Evolutionary conservation across 2,113 vertebrate species (phyloP), one percentile per base, ranked within the genome.

Genomic region (Myrmecobius fasciatus): DNA sequence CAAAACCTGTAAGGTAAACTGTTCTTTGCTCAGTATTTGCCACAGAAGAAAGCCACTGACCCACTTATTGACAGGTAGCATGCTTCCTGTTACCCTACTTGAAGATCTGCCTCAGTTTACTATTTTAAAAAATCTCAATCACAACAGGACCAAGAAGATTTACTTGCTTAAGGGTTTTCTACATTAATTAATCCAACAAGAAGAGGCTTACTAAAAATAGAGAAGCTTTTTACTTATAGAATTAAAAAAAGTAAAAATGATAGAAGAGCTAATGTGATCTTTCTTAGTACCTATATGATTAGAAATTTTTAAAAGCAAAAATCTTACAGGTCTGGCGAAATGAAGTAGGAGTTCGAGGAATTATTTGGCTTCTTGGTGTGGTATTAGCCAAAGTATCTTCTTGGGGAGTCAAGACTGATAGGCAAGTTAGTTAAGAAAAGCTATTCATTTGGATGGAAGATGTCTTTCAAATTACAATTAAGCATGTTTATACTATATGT

Each of bases 281-380:
- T 91, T 43, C 17, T 67, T 60, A 92, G 88, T 3, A 91, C 10
- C 12, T 89, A 92, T 90, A 93, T 89, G 91, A 89, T 24, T 91
- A 94, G 3, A 54, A 83, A 83, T 83, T 83, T 96, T 96, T 95
- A 90, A 95, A 95, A 54, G 95, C 43, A 91, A 93, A 1, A 95
- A 67, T 47, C 98, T 98, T 98, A 99, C 99, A 98, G 51, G 97
- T 95, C n/a, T 98, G 98, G 94, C 96, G 97, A 96, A 98, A 97
- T 22, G 98, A 98, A 94, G 92, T 97, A 52, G 98, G 98, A 97
- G 98, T 99, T 94, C 97, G 97, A 94, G 97, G 97, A 24, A 98
- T 93, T 47, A 96, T 83, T 17, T 96, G 97, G 48, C 97, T 98
- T 98, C 96, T 98, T 94, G 98, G 98, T 0, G 96, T 98, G 92